These are phyloP conservation scores for Tenualosa ilisha DNA, from an alignment of 2,797 vertebrate genomes.

Conservation along the genomic window DNA sequence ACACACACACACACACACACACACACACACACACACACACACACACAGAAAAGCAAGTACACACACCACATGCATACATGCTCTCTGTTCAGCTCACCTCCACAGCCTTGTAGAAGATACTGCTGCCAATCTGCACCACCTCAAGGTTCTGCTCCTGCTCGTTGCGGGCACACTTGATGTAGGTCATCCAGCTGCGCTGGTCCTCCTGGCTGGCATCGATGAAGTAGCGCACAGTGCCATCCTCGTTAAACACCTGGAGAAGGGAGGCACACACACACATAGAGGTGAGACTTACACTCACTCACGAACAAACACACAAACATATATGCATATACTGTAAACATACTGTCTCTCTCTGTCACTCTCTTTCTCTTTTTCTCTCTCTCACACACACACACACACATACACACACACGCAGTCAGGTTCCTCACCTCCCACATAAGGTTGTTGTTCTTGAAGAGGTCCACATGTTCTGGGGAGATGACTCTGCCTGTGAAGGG, in stretches of 20 bases:
- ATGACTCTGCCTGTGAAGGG: conserved; percentile 93
- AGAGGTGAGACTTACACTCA: not conserved
- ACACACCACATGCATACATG: not conserved
- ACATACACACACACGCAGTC: not conserved
- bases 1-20: not conserved
- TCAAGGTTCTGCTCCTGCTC: conserved; percentile 98
- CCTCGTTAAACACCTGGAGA: conserved; percentile 90
- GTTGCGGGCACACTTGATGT: conserved; percentile 94
- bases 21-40: conserved; percentile 10
- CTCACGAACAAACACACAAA: not conserved
- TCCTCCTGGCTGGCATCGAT: conserved; percentile 96
- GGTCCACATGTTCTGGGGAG: conserved; percentile 90
- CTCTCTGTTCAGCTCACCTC: conserved; percentile 72
- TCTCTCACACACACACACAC: not conserved
- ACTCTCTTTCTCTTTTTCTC: not conserved
- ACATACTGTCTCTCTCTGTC: not conserved
- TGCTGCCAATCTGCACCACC: conserved; percentile 93
- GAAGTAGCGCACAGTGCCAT: conserved; percentile 88
- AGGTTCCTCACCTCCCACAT: conserved; percentile 91
- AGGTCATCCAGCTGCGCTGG: conserved; percentile 98
- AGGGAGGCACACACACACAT: conserved; percentile 2
- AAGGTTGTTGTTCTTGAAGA: conserved; percentile 97
- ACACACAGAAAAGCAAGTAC: not conserved
- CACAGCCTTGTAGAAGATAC: conserved; percentile 95
- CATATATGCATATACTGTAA: not conserved